Base-by-base conservation (phyloP, 2,113 vertebrate species). In the Microcebus tavaratra region DNA sequence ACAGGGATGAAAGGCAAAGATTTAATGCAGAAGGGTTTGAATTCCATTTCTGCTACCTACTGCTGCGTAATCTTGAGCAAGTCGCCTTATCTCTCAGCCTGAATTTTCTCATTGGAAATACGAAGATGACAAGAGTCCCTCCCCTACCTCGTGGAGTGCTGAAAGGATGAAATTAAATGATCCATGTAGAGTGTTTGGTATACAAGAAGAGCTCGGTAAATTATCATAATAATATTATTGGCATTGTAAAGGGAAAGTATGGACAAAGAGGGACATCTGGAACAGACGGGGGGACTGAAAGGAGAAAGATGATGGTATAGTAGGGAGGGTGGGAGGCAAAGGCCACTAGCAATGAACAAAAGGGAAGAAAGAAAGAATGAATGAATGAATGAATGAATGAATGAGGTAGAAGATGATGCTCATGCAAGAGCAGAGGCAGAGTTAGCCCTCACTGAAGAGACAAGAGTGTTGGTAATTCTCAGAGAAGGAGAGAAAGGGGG, bases 41-140 rank as follows among this genome's bases (percentile, higher is more conserved):
- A 76, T 90, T 92, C 75, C 68, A 79, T 83, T 89, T 93, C 82
- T 91, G 78, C 72, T 86, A 14, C 80, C 31, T 27, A 92, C 83
- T 8, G 72, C 25, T 55, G 6, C 34, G 55, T 9, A 31, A 31
- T 83, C n/a, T 45, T 80, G 29, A 93, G 36, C 50, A 86, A 57
- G 93, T 53, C 4, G 0, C 95, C 92, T 82, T 90, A 34, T 87
- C 88, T 78, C 93, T 94, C 48, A 75, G 48, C 76, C 39, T 1
- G 2, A 68, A 88, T 96, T 84, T 93, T 67, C 88, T 88, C 90
- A 79, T 75, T 63, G 81, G 91, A 91, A 82, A 95, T 53, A 76
- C 17, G 67, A 88, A 55, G 80, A 86, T 83, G 70, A 86, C 67
- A 36, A 63, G 45, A 63, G 48, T 59, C 57, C 61, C 73, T 61